These are phyloP conservation scores for Marcusenius ussheri DNA, from an alignment of 2,113 vertebrate genomes.

Conservation along the genomic window DNA sequence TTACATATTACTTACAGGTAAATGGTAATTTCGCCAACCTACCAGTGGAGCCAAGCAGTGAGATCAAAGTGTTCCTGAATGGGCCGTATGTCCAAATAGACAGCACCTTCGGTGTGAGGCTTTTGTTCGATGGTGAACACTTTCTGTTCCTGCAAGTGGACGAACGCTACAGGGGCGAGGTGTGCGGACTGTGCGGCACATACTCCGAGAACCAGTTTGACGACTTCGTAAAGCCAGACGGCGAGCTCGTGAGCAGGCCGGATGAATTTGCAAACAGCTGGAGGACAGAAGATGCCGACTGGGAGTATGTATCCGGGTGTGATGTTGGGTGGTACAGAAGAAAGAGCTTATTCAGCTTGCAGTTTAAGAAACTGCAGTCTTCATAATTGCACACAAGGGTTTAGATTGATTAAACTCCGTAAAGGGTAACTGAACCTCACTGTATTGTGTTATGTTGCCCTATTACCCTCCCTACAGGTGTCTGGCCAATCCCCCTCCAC, in stretches of 20 bases:
- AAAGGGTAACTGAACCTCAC: background rate
- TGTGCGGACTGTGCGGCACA: slow-evolving; percentile 66
- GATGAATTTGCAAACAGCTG: slow-evolving; percentile 65
- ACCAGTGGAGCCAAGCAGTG: slow-evolving; percentile 39
- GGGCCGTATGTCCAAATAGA: slow-evolving; percentile 45
- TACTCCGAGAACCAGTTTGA: slow-evolving; percentile 58
- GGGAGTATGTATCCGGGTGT: slow-evolving; percentile 45
- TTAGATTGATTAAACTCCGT: background rate
- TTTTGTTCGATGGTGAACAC: slow-evolving; percentile 52
- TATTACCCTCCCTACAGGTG: slow-evolving; percentile 44
- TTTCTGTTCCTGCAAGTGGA: slow-evolving; percentile 63
- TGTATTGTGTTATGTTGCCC: background rate
- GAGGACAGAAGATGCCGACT: slow-evolving; percentile 40
- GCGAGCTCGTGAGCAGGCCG: slow-evolving; percentile 34
- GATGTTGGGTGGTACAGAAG: too few relatives aligned
- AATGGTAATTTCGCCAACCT: slow-evolving; percentile 34
- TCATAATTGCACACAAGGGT: background rate
- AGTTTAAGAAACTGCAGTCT: background rate
- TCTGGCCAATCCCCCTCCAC: slow-evolving; percentile 36
- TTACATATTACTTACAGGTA: slow-evolving; percentile 34
- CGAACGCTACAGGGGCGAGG: slow-evolving; percentile 54
- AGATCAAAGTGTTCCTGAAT: slow-evolving; percentile 34
- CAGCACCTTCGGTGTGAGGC: slow-evolving; percentile 58
- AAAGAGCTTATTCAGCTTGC: background rate
- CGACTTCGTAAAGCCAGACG: slow-evolving; percentile 57